phyloP scores from a whole-genome alignment of 1,140 invertebrate genomes.

The Drosophila malerkotliana region DNA sequence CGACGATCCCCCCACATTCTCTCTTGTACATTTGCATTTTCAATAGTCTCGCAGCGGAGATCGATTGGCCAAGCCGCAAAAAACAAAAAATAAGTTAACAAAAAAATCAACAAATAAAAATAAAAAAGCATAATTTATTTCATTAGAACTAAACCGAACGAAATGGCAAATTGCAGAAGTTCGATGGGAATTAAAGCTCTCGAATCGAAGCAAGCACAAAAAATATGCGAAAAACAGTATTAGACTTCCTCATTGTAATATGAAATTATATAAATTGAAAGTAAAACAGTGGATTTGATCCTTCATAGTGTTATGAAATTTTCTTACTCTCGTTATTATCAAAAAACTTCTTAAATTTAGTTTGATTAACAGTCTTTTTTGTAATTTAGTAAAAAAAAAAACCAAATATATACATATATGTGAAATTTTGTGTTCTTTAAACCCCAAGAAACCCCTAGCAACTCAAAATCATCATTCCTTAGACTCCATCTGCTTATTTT shows the following conservation, averaged over 20 bases:
- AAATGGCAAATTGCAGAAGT: constrained; percentile 49
- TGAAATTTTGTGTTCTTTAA: constrained; percentile 46
- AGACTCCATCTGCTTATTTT: not conserved
- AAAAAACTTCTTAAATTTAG: constrained; percentile 26
- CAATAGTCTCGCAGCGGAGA: constrained; percentile 31
- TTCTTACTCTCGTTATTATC: constrained; percentile 50
- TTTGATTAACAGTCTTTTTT: constrained; percentile 68
- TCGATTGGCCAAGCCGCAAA: constrained; percentile 34
- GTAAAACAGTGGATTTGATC: constrained; percentile 84
- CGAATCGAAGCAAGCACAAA: constrained; percentile 22
- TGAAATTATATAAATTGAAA: constrained; percentile 80
- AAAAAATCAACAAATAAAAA: not conserved
- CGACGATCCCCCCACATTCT: constrained; percentile 23
- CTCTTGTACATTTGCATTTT: constrained; percentile 54
- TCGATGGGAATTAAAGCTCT: constrained; percentile 11
- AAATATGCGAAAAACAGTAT: constrained; percentile 42
- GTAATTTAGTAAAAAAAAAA: constrained; percentile 47
- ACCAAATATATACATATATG: constrained; percentile 51
- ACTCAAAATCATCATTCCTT: constrained; percentile 11
- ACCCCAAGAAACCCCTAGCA: constrained; percentile 9
- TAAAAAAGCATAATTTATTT: not conserved
- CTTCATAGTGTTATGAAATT: constrained; percentile 80
- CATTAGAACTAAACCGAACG: constrained; percentile 13
- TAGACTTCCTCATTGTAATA: constrained; percentile 60
- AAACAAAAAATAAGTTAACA: not conserved